Base-by-base conservation (phyloP, 2,113 vertebrate genomes). In the Oreocharis arfaki region DNA sequence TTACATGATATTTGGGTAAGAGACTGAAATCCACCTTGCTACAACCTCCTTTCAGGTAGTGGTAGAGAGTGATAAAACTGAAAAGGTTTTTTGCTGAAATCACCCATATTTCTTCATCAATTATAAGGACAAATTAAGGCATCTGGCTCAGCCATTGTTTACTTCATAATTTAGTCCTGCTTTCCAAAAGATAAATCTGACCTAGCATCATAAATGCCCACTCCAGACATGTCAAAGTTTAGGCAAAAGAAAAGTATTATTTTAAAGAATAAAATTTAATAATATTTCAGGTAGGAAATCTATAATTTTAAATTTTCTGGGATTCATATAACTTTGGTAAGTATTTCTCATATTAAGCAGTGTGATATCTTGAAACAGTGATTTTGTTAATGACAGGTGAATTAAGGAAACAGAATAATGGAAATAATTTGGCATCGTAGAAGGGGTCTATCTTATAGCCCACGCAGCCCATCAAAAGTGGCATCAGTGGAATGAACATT, bases 381-480 rank as follows among this genome's bases (percentile, higher is more conserved):
- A 77, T 81, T 87, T 33, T 95, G 65, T 50, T 84, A 93, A 86
- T 80, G 74, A 75, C 63, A 22, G 41, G 37, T 70, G 22, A 90
- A 81, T 33, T 92, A 74, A 89, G 33, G 61, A 81, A 87, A 44
- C 61, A 23, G 18, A 61, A 47, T 7, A 57, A 27, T 82, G 28
- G 33, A 81, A 46, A 27, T 80, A 77, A 87, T 91, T 75, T 90
- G 4, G 4, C 33, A 84, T 56, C 39, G 35, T 87, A 26, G 56
- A 63, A 55, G 1, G 7, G 1, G 7, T 84, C 82, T 68, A 7
- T 82, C 42, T 81, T 74, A 80, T 18, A 55, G 5, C 33, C 23
- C 30, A 35, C 13, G n/a, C 5, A 92, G 16, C 13, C 17, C 13
- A 65, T 89, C 47, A 93, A 95, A 93, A 53, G 22, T 47, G 22